Evolutionary conservation across 2,888 invertebrate genomes (phyloP), one percentile per base, ranked within the genome.

Genomic region (Cerastis leucographa): DNA sequence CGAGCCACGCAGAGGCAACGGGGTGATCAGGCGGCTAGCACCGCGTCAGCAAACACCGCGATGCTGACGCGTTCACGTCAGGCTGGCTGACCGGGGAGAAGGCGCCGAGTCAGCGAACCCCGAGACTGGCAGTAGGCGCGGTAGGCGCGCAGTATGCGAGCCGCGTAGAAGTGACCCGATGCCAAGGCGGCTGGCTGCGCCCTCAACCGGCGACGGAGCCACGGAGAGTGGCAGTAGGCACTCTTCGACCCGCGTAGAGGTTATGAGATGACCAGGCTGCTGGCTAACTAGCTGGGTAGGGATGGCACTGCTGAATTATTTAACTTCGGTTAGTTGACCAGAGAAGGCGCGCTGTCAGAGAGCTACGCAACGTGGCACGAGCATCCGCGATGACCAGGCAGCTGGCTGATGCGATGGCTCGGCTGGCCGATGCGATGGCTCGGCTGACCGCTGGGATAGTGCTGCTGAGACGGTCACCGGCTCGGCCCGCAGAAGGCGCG

Each of bases 391-490:
- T 12, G 44, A 46, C 66, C 51, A 66, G 22, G 46, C 67, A 3
- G 35, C 35, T 35, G 35, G 35, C 35, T 3, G 35, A 35, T 35
- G 35, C 35, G 35, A 35, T 35, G 35, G 1, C 35, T 35, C 35
- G 46, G 78, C 76, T 49, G 46, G 65, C 44, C 12, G 64, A 77
- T 44, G 42, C 17, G 29, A 29, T 29, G 74, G 1, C 22, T 40
- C 35, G 25, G n/a, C 22, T 54, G n/a, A 40, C 25, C 35, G n/a
- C 40, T 40, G 40, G 40, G 11, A 46, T 59, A 75, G 9, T 40
- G 74, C 22, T 74, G 54, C 56, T 14, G 29, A 44, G n/a, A 44
- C 42, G 29, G 14, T 29, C 73, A 35, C 73, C 14, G 29, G n/a
- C n/a, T 14, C 54, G n/a, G 17, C 22, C 29, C 12, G n/a, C 5